A percentile compares a stretch with the other conserved stretches of the same genome.
Evolutionary conservation across 2,113 vertebrate species (phyloP).

Genomic region (Phasianus colchicus): DNA sequence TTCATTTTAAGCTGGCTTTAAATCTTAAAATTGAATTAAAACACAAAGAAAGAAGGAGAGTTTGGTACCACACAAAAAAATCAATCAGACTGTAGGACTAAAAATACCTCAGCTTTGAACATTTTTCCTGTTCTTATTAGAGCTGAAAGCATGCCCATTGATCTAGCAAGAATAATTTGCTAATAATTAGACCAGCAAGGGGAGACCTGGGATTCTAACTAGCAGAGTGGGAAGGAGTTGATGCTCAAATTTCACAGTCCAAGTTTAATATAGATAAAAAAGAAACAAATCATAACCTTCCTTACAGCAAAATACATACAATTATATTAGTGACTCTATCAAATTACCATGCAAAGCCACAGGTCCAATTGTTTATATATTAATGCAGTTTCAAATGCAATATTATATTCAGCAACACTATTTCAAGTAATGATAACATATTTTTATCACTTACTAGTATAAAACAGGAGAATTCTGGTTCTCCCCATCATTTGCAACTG

Average conservation of each 20-base stretch:
- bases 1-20: neutral
- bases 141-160: conserved; percentile 58
- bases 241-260: neutral
- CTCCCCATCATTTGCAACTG: neutral
- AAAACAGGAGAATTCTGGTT: neutral
- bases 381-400: neutral
- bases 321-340: neutral
- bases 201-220: conserved; percentile 3
- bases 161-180: conserved; percentile 60
- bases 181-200: conserved; percentile 53
- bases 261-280: neutral
- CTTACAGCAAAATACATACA: neutral
- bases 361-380: neutral
- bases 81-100: conserved; percentile 16
- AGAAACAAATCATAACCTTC: neutral
- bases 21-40: neutral
- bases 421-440: neutral
- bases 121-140: conserved; percentile 49
- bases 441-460: neutral
- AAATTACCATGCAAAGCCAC: neutral
- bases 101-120: conserved; percentile 69
- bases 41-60: neutral
- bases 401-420: neutral
- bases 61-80: conserved; percentile 27
- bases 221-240: neutral